A percentile compares a stretch with the other conserved stretches of the same genome.
Conservation (phyloP, 37 sponge, comb jelly and placozoan genomes). For the Cliona cf. orientalis region DNA sequence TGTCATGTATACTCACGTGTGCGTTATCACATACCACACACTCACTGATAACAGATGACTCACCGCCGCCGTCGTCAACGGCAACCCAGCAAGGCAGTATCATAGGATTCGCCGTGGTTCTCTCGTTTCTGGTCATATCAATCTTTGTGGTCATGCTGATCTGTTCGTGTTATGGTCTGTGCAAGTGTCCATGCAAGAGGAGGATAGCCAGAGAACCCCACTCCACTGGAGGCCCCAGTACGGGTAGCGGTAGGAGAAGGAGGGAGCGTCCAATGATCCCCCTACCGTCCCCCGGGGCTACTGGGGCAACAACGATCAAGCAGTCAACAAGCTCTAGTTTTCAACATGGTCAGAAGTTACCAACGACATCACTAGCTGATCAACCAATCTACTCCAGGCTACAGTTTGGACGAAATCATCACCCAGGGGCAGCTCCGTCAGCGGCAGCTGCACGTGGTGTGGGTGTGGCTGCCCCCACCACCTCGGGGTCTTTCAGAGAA, state of each 20-base stretch:
- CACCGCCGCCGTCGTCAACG: too few species aligned
- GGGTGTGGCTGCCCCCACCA: neutral
- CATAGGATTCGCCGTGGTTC: constrained; percentile 32
- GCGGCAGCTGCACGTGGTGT: neutral
- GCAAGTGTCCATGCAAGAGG: constrained; percentile 8
- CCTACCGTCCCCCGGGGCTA: neutral
- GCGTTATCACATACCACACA: too few species aligned
- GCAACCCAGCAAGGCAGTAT: too few species aligned
- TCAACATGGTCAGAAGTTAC: too few species aligned
- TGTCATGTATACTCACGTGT: too few species aligned
- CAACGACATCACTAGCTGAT: too few species aligned
- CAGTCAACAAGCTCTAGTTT: too few species aligned
- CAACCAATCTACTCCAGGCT: neutral
- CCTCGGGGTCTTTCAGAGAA: neutral
- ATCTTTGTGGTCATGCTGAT: neutral
- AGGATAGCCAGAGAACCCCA: neutral
- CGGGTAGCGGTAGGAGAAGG: neutral
- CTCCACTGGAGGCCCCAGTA: neutral
- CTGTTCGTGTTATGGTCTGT: constrained; percentile 10
- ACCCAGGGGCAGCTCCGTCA: neutral
- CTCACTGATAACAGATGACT: too few species aligned
- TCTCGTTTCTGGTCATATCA: constrained; percentile 11
- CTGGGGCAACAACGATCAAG: neutral
- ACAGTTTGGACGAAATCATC: neutral
- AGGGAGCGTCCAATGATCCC: neutral